Percentiles rank a stretch among this genome's conserved stretches.
Evolutionary conservation across 2,888 invertebrate genomes (phyloP).

Genomic region (Latrodectus elegans): DNA sequence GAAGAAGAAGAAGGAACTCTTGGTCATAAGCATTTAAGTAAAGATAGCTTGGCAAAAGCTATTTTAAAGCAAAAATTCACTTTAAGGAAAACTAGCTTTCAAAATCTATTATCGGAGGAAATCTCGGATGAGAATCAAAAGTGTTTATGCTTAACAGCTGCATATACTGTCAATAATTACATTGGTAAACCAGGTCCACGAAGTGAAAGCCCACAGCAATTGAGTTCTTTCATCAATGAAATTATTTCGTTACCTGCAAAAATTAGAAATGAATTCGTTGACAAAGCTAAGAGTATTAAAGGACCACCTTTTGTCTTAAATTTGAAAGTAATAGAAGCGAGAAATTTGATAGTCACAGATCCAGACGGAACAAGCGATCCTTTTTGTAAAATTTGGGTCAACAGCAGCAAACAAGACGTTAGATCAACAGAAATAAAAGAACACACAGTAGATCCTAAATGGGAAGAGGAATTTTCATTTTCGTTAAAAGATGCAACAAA

Average conservation of each 20-base stretch:
- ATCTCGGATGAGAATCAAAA: slow-evolving; percentile 10
- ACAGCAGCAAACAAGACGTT: neutral
- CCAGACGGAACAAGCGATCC: slow-evolving; percentile 40
- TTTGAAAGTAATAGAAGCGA: slow-evolving; percentile 39
- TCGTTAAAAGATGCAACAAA: neutral
- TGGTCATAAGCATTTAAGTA: neutral
- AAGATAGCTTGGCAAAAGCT: slow-evolving; percentile 29
- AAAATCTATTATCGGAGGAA: slow-evolving; percentile 6
- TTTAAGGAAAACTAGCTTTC: neutral
- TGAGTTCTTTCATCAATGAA: slow-evolving; percentile 15
- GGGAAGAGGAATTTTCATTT: slow-evolving; percentile 47
- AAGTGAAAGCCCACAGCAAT: slow-evolving; percentile 13
- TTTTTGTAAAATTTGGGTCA: slow-evolving; percentile 44
- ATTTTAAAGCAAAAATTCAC: slow-evolving; percentile 7
- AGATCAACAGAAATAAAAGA: slow-evolving; percentile 20
- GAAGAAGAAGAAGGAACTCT: too few species aligned
- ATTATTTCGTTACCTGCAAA: slow-evolving; percentile 15
- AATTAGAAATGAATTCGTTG: neutral
- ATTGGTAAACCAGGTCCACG: slow-evolving; percentile 36
- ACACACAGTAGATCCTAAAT: slow-evolving; percentile 36
- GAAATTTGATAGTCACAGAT: slow-evolving; percentile 12
- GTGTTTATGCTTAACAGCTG: neutral
- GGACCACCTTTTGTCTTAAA: slow-evolving; percentile 16
- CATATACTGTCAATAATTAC: slow-evolving; percentile 41
- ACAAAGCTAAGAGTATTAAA: slow-evolving; percentile 16